These are phyloP conservation scores for Neogobius melanostomus DNA, from an alignment of 2,113 vertebrate species.

Conservation along the genomic window DNA sequence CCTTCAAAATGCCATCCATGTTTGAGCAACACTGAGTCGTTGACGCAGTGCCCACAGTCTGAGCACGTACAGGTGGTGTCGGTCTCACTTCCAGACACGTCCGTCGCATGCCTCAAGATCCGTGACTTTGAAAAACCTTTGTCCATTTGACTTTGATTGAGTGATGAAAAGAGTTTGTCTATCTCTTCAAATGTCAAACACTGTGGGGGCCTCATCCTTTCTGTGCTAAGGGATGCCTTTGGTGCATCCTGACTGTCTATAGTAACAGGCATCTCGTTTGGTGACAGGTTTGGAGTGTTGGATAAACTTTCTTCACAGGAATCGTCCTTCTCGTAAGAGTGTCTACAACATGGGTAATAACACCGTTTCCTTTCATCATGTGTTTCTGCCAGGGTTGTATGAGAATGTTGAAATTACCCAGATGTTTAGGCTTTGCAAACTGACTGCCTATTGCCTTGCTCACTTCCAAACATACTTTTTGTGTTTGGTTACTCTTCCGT, in stretches of 20 bases:
- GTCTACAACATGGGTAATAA: slow-evolving; percentile 15
- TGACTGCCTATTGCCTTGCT: slow-evolving; percentile 5
- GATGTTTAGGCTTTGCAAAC: slow-evolving; percentile 19
- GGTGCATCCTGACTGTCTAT: slow-evolving; percentile 8
- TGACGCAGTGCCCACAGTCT: slow-evolving; percentile 36
- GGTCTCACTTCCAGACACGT: slow-evolving; percentile 59
- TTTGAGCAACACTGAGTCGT: slow-evolving; percentile 25
- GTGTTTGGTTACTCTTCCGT: slow-evolving; percentile 13
- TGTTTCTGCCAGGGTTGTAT: slow-evolving; percentile 38
- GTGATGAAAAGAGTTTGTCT: slow-evolving; percentile 52
- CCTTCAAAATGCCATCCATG: slow-evolving; percentile 7
- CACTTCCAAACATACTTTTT: slow-evolving; percentile 47
- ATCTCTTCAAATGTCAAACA: slow-evolving; percentile 72
- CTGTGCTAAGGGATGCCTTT: slow-evolving; percentile 28
- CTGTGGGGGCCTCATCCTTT: slow-evolving; percentile 42
- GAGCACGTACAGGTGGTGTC: slow-evolving; percentile 64
- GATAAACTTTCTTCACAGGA: slow-evolving; percentile 6
- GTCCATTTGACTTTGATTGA: slow-evolving; percentile 6
- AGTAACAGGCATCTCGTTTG: slow-evolving; percentile 20
- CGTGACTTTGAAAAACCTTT: not conserved
- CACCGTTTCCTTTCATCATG: slow-evolving; percentile 13
- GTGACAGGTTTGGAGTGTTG: slow-evolving; percentile 9
- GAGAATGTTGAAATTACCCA: slow-evolving; percentile 38
- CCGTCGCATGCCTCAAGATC: not conserved
- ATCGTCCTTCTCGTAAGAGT: slow-evolving; percentile 22